A percentile compares a stretch with the other conserved stretches of the same genome.
Evolutionary conservation across 2,797 vertebrate genomes (phyloP).

Genomic region (Spinus pinus): DNA sequence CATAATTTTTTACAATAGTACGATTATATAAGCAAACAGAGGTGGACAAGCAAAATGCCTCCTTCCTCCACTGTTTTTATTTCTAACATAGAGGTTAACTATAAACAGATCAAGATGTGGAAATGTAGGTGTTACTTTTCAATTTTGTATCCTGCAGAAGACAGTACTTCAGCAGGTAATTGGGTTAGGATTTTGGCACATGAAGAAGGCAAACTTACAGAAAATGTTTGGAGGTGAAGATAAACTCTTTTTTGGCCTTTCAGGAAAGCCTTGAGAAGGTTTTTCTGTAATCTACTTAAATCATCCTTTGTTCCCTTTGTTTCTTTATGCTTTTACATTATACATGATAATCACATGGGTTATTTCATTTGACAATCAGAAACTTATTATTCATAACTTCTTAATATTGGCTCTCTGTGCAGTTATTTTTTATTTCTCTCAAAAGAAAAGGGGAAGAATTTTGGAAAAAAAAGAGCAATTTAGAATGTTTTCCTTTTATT

Average conservation of each 20-base stretch:
- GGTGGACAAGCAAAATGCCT: not conserved
- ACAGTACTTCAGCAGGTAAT: accelerated
- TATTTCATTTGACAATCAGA: slow-evolving; percentile 46
- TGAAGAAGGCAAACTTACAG: not conserved
- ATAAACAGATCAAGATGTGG: not conserved
- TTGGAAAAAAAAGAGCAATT: not conserved
- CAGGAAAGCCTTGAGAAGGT: not conserved
- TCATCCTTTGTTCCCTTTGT: not conserved
- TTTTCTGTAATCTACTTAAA: not conserved
- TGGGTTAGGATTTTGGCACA: not conserved
- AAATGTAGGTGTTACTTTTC: not conserved
- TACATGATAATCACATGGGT: slow-evolving; percentile 11
- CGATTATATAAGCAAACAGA: not conserved
- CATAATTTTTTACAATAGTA: not conserved
- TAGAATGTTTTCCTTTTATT: not conserved
- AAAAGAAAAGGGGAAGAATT: not conserved
- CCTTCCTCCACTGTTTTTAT: not conserved
- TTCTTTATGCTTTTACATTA: slow-evolving; percentile 17
- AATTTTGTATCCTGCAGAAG: not conserved
- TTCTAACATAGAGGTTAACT: not conserved
- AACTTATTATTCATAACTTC: not conserved
- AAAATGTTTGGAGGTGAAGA: not conserved
- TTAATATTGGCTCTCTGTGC: slow-evolving; percentile 21
- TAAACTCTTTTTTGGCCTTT: not conserved
- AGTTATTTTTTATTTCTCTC: slow-evolving; percentile 33